These are phyloP conservation scores for Tiphia femorata DNA, from an alignment of 2,888 invertebrate species.

Conservation along the genomic window DNA sequence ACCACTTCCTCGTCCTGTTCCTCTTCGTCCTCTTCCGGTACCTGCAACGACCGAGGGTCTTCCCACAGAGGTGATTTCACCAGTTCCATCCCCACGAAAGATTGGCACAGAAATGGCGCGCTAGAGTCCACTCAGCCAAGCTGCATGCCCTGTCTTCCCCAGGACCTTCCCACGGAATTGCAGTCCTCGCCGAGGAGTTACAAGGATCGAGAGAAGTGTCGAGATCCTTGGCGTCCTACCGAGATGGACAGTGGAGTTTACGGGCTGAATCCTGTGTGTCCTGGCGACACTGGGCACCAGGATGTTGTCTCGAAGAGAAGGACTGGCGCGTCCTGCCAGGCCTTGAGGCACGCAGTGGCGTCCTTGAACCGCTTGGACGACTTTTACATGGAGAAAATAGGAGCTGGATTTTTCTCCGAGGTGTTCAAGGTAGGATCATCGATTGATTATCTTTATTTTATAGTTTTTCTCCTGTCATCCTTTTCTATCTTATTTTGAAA, in stretches of 20 bases:
- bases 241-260: constrained; percentile 54
- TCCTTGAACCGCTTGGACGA: constrained; percentile 94
- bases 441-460: too few species aligned
- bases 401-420: constrained; percentile 96
- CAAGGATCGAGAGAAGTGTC: constrained; percentile 63
- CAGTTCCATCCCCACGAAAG: constrained; percentile 42
- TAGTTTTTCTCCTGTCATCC: too few species aligned
- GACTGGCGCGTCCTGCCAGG: constrained; percentile 87
- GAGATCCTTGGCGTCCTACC: constrained; percentile 64
- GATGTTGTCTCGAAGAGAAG: constrained; percentile 58
- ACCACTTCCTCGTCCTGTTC: too few species aligned
- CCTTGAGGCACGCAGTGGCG: constrained; percentile 91
- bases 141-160: constrained; percentile 47
- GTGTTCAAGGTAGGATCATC: constrained; percentile 98
- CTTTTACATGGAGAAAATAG: constrained; percentile 93
- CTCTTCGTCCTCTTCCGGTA: background rate
- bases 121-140: constrained; percentile 47
- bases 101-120: constrained; percentile 34
- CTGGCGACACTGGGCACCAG: constrained; percentile 49
- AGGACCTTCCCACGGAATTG: constrained; percentile 61
- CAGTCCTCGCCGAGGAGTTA: constrained; percentile 60
- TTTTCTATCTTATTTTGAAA: too few species aligned
- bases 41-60: constrained; percentile 24
- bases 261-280: constrained; percentile 25
- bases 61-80: constrained; percentile 28